Evolutionary conservation across 1,140 invertebrate genomes (phyloP).

Genomic region (Macrocentrus cingulum): DNA sequence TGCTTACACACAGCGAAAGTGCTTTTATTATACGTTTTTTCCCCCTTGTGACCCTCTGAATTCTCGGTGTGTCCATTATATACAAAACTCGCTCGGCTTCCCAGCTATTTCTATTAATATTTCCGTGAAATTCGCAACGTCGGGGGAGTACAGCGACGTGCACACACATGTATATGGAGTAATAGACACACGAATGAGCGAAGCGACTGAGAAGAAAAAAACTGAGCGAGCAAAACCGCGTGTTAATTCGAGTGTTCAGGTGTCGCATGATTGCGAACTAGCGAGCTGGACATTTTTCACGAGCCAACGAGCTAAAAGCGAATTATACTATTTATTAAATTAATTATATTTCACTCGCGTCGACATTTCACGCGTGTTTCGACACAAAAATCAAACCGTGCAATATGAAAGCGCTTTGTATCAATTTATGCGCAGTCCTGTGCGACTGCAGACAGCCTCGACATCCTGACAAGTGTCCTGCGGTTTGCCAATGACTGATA

Average conservation of each 20-base stretch:
- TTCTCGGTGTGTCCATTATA: not conserved
- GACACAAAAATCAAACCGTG: not conserved
- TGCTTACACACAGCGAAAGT: too few species aligned
- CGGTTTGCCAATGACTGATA: too few species aligned
- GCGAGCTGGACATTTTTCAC: conserved; percentile 46
- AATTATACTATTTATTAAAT: too few species aligned
- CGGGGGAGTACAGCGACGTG: not conserved
- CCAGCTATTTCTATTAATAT: conserved; percentile 28
- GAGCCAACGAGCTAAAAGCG: conserved; percentile 44
- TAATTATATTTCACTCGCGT: conserved; percentile 35
- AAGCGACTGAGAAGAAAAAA: conserved; percentile 7
- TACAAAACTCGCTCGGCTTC: conserved; percentile 18
- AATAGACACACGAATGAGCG: conserved; percentile 1
- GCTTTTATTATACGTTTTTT: not conserved
- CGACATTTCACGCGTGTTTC: conserved; percentile 19
- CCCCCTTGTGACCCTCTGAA: not conserved
- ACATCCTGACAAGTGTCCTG: too few species aligned
- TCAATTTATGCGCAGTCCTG: too few species aligned
- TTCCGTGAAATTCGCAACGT: conserved; percentile 22
- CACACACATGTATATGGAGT: not conserved
- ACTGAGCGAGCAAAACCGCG: conserved; percentile 21
- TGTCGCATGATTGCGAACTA: conserved; percentile 33
- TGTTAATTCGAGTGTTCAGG: conserved; percentile 31
- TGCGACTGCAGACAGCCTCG: too few species aligned
- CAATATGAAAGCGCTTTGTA: too few species aligned